Conservation (phyloP, 2,113 vertebrate species). For the Oxyura jamaicensis region DNA sequence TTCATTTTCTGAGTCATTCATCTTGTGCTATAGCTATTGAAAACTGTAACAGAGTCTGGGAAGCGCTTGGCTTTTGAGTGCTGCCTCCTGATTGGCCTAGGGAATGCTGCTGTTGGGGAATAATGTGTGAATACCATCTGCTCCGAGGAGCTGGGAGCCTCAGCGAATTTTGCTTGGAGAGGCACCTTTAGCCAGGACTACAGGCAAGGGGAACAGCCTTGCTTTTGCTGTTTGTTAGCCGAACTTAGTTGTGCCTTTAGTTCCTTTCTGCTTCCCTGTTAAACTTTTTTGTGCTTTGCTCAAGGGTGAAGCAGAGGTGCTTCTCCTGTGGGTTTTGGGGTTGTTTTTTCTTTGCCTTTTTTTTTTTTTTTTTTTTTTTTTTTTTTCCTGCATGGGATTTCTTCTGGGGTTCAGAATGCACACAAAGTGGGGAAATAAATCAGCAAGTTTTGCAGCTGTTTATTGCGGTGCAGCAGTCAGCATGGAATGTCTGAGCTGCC, state of each 20-base stretch:
- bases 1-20: conserved; percentile 79
- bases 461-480: conserved; percentile 63
- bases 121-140: conserved; percentile 75
- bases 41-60: conserved; percentile 69
- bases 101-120: conserved; percentile 83
- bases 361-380: neutral
- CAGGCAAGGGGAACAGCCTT: conserved; percentile 12
- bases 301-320: neutral
- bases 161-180: conserved; percentile 42
- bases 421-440: neutral
- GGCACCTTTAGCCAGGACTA: conserved; percentile 59
- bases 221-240: neutral
- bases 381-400: neutral
- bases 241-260: neutral
- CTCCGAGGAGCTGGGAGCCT: conserved; percentile 67
- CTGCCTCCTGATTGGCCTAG: conserved; percentile 79
- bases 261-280: neutral
- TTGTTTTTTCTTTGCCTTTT: neutral
- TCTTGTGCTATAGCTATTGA: conserved; percentile 71
- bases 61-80: conserved; percentile 72
- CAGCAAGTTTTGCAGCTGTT: conserved; percentile 78
- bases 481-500: conserved; percentile 70
- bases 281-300: conserved; percentile 28
- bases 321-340: neutral
- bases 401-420: conserved; percentile 57